Percentiles rank a stretch among this genome's conserved stretches.
Conservation (phyloP, 2,113 vertebrate genomes). For the Raja brachyura region DNA sequence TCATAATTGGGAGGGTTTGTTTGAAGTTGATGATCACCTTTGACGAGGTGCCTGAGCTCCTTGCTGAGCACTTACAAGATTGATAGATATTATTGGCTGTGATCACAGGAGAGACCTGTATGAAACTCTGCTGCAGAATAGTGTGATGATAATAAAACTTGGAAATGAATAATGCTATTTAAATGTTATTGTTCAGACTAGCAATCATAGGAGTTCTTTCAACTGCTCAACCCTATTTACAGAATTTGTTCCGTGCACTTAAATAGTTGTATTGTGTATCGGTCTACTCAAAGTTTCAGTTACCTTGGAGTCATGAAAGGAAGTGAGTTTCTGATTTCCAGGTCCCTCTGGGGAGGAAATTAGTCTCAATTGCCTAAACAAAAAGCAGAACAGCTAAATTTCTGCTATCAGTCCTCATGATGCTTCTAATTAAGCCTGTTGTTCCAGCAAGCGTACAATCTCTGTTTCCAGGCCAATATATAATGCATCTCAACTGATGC, state of each 20-base stretch:
- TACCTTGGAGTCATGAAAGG: neutral
- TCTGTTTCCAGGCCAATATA: neutral
- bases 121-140: too few species aligned
- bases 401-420: neutral
- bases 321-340: neutral
- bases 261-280: neutral
- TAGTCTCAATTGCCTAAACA: neutral
- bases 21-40: neutral
- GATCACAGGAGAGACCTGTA: too few species aligned
- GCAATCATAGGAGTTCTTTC: neutral
- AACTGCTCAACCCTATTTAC: neutral
- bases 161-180: too few species aligned
- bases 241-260: neutral
- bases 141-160: too few species aligned
- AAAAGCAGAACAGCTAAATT: neutral
- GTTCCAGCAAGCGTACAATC: neutral
- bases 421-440: neutral
- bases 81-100: neutral
- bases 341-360: neutral
- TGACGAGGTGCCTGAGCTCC: neutral
- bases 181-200: neutral
- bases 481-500: conserved; percentile 23
- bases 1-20: neutral
- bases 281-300: neutral
- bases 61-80: neutral